A percentile compares a stretch with the other conserved stretches of the same genome.
phyloP scores from a whole-genome alignment of 2,797 vertebrate species.

The Sebastes umbrosus region DNA sequence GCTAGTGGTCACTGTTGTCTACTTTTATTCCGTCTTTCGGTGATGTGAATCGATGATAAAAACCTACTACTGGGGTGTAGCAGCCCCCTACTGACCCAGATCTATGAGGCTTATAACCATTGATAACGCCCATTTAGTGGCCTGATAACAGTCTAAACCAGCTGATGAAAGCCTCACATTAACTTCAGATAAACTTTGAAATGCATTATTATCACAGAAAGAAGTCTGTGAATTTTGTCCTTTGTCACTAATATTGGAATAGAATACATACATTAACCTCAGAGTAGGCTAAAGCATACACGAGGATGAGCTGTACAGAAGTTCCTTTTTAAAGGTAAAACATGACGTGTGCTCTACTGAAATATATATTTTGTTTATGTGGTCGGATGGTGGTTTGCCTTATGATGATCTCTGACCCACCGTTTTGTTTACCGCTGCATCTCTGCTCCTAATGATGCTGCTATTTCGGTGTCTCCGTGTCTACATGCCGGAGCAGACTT shows the following conservation, averaged over 20 bases:
- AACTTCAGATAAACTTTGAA: not conserved
- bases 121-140: too few relatives aligned
- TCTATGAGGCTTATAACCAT: too few relatives aligned
- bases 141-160: not conserved
- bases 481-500: constrained; percentile 4
- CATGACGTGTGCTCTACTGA: not conserved
- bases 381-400: not conserved
- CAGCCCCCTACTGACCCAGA: too few relatives aligned
- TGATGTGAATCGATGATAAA: too few relatives aligned
- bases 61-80: too few relatives aligned
- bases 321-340: not conserved
- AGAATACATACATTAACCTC: too few relatives aligned
- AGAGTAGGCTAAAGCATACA: too few relatives aligned
- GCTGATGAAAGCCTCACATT: not conserved
- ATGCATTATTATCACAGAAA: not conserved
- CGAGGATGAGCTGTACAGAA: not conserved
- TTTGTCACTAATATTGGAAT: not conserved
- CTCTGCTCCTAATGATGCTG: constrained; percentile 17
- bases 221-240: not conserved
- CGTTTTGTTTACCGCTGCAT: not conserved
- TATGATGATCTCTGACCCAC: constrained; percentile 4
- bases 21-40: too few relatives aligned
- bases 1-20: too few relatives aligned
- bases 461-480: not conserved
- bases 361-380: not conserved